Conservation (phyloP, 1,140 invertebrate genomes). For the Nomia melanderi region DNA sequence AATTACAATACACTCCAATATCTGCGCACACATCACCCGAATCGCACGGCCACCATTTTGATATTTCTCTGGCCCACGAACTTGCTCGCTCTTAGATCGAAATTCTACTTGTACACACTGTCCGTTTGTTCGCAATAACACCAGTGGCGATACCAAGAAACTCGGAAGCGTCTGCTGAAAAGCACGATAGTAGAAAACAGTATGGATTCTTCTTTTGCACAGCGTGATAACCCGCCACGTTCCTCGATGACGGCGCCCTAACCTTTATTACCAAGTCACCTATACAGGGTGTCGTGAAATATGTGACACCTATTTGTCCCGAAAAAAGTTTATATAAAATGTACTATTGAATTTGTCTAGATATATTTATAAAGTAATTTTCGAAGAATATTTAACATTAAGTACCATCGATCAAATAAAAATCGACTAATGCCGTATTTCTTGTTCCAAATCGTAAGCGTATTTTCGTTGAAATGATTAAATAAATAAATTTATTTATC, state of each 20-base stretch:
- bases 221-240: slow-evolving; percentile 51
- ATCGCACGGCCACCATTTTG: slow-evolving; percentile 68
- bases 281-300: slow-evolving; percentile 14
- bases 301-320: not conserved
- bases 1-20: slow-evolving; percentile 51
- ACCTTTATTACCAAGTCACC: slow-evolving; percentile 56
- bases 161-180: not conserved
- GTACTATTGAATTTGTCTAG: not conserved
- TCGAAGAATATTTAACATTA: too few species aligned
- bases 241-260: slow-evolving; percentile 54
- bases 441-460: too few species aligned
- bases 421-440: too few species aligned
- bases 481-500: too few species aligned
- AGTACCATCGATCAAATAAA: too few species aligned
- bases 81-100: slow-evolving; percentile 41
- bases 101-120: slow-evolving; percentile 44
- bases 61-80: slow-evolving; percentile 49
- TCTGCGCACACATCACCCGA: slow-evolving; percentile 71
- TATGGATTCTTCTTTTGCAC: slow-evolving; percentile 38
- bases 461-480: too few species aligned
- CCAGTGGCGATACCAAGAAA: slow-evolving; percentile 36
- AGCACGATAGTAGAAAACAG: slow-evolving; percentile 23
- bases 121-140: slow-evolving; percentile 21
- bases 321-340: not conserved
- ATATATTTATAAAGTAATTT: not conserved